Evolutionary conservation across 2,113 vertebrate genomes (phyloP), one percentile per base, ranked within the genome.

Genomic region (Syrrhaptes paradoxus): DNA sequence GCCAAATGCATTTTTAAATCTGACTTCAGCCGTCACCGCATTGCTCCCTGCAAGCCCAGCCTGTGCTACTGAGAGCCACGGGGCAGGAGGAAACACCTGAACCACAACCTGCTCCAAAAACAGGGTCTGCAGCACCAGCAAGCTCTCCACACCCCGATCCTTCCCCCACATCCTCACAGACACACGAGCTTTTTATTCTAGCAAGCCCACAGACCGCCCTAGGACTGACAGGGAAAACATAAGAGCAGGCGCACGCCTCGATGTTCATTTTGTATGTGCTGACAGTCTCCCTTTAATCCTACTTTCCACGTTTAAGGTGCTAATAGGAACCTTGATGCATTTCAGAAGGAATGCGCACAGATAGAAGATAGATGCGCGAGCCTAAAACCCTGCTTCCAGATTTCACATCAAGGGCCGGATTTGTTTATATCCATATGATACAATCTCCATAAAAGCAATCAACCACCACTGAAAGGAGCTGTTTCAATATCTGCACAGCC

Each of bases 401-500:
- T 68, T 93, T 94, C 90, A 61, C 82, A 92, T 94, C 80, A 93
- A 92, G 80, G 51, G 83, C 84, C 3, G 14, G 76, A 95, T 95
- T 96, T 95, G 90, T 96, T 96, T 96, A 90, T 93, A 90, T 89
- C 90, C 86, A 90, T 92, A 95, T 75, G 86, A 96, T 89, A 88
- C 88, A 78, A 95, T 92, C 92, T 94, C 79, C 95, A 90, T 92
- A 96, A 97, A 96, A 96, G 96, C 88, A 97, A 96, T 95, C 95
- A 93, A 81, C 86, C 86, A 93, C 76, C 49, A 78, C 61, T 4
- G 5, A 97, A 93, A 93, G 58, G 80, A 92, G 90, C 94, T 94
- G 83, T 85, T 93, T 96, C 80, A 92, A 25, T 86, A 94, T 90
- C 90, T 81, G 88, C 86, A 81, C 28, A 81, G 90, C 66, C 83